These are phyloP conservation scores for Aphidius ervi DNA, from an alignment of 1,140 invertebrate genomes.

Conservation along the genomic window DNA sequence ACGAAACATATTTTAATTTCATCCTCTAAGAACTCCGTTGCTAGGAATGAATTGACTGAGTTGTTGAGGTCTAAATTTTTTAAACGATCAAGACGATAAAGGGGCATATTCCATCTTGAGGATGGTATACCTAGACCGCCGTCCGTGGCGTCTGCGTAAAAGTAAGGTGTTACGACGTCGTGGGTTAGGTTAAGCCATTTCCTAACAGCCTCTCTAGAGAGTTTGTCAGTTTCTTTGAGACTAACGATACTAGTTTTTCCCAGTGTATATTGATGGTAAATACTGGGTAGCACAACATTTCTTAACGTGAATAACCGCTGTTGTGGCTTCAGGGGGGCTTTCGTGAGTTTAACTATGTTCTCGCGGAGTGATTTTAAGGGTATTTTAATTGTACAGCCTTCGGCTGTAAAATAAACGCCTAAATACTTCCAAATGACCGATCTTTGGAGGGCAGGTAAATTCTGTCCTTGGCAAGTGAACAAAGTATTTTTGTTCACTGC, in stretches of 20 bases:
- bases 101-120: conserved; percentile 23
- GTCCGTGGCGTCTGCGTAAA: too few species aligned
- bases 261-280: too few species aligned
- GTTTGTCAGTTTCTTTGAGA: too few species aligned
- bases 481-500: conserved; percentile 6
- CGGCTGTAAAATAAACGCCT: conserved; percentile 4
- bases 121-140: conserved; percentile 30
- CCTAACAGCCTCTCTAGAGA: too few species aligned
- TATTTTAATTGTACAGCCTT: too few species aligned
- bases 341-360: too few species aligned
- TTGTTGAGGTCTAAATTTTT: background rate
- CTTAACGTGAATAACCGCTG: too few species aligned
- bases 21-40: conserved; percentile 63
- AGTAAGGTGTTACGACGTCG: conserved; percentile 34
- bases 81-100: conserved; percentile 1
- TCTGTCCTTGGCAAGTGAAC: conserved; percentile 5
- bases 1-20: conserved; percentile 50
- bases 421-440: conserved; percentile 19
- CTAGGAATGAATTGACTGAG: too few species aligned
- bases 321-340: too few species aligned
- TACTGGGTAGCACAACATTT: too few species aligned
- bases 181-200: background rate
- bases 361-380: too few species aligned
- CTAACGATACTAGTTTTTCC: too few species aligned
- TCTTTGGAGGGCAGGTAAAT: conserved; percentile 7